Evolutionary conservation across 2,797 vertebrate genomes (phyloP), one percentile per base, ranked within the genome.

Genomic region (Crenuchus spilurus): DNA sequence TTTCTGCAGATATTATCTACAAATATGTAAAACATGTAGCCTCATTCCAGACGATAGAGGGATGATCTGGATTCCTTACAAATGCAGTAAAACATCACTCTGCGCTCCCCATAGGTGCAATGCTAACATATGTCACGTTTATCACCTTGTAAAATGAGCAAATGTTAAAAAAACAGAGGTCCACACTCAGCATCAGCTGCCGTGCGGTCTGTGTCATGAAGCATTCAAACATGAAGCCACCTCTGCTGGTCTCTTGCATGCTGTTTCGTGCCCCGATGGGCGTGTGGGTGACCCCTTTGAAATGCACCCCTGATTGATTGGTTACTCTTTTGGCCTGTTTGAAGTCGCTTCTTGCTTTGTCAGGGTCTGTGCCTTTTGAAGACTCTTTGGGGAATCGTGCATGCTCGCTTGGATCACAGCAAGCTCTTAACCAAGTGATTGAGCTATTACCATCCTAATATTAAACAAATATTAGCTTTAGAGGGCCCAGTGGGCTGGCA

Each of bases 301-400:
- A 84, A 83, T 80, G 60, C 76, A 57, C 26, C 57, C 30, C 16
- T 31, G 67, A 80, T 79, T 83, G 75, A 82, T 81, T 82, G 76
- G 70, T 70, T 66, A 86, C 83, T 88, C 85, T 78, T 42, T 7
- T 37, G 78, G 72, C 61, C 82, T 85, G 88, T 92, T 91, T 93
- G 90, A 92, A 91, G 90, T 87, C 80, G 82, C 84, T 84, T 83
- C 80, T 69, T 82, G 83, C 52, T 76, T 67, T 77, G 51, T 64
- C 33, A 78, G 61, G 58, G 65, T 77, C 77, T 75, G 41, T 73
- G 66, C 69, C 89, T 91, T 83, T 91, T 91, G 90, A 91, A 89
- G 90, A 82, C 83, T 80, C 76, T 83, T 78, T 88, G 79, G 79
- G 88, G 83, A 87, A 83, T 66, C 66, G 62, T 49, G 74, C 78